Evolutionary conservation across 2,113 vertebrate species (phyloP).

Genomic region (Labeo rohita): DNA sequence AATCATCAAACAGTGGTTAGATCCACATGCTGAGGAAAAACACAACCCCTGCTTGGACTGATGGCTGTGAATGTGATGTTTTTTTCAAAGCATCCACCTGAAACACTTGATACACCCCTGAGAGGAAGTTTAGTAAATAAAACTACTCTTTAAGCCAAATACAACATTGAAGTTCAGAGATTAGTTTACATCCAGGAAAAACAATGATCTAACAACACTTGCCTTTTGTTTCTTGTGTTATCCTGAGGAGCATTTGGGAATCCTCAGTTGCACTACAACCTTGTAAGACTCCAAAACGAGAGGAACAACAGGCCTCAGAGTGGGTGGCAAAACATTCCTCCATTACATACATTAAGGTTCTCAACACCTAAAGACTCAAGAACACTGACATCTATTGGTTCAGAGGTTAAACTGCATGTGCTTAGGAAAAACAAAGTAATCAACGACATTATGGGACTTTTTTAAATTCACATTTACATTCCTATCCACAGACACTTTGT

Average conservation of each 20-base stretch:
- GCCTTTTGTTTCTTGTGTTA: slow-evolving; percentile 16
- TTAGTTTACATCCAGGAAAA: neutral
- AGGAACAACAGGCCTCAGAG: neutral
- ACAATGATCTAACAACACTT: neutral
- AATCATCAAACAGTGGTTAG: slow-evolving; percentile 7
- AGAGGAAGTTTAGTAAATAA: neutral
- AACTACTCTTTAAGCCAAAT: neutral
- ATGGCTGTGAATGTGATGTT: neutral
- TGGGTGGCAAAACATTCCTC: neutral
- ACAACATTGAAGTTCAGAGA: neutral
- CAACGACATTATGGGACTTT: neutral
- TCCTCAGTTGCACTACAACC: slow-evolving; percentile 45
- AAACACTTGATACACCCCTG: neutral
- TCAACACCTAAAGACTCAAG: slow-evolving; percentile 58
- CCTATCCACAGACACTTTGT: neutral
- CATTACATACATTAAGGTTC: slow-evolving; percentile 12
- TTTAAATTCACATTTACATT: neutral
- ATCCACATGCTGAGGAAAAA: neutral
- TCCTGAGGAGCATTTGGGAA: neutral
- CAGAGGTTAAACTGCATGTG: slow-evolving; percentile 62
- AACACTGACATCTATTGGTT: slow-evolving; percentile 77
- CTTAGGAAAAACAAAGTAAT: neutral
- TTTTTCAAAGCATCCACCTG: neutral
- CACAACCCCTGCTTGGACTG: neutral
- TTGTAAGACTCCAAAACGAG: slow-evolving; percentile 21